Base-by-base conservation (phyloP, 2,797 vertebrate genomes). In the Hyperoplus immaculatus region DNA sequence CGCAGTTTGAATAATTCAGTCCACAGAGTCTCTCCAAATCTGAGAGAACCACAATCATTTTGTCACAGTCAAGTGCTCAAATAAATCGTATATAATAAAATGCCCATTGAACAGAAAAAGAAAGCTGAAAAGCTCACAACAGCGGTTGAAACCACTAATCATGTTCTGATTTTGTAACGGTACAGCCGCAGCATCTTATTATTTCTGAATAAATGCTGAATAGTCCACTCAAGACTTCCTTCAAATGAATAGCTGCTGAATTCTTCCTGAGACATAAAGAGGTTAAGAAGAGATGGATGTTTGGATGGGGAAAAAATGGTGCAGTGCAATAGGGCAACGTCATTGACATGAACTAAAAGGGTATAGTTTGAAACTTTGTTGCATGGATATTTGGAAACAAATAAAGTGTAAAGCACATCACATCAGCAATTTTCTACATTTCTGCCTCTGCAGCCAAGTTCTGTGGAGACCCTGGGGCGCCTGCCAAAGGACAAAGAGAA, bases 401-500 rank as follows among this genome's bases (percentile, higher is more conserved):
- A 29, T 29, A 29, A 29, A 29, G 29, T 29, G 29, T 29, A 29
- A 3, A 12, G 16, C 1, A 75, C 67, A 49, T 74, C 66, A 62
- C 49, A 47, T 82, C 67, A 84, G 42, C 75, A 65, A 4, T 63
- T 12, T 63, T 59, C 3, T 8, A 61, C 16, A 29, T 57, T 77
- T 83, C 29, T 80, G 45, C 56, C 14, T 82, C 78, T 72, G 41
- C 89, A 99, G 98, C 98, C 53, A 98, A 97, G 83, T 99, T 99
- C 92, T 99, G 98, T 60, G 97, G 98, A 45, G 98, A 99, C 77
- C 97, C 98, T 1, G 97, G 97, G 6, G 69, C 92, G 57, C 98
- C 97, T 38, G 92, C 96, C 67, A 95, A 95, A 82, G 97, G 96
- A 57, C 96, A 92, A 72, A 92, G 97, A 87, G 97, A 99, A 89